Conservation (phyloP, 2,888 invertebrate genomes). For the Bombyx huttoni region DNA sequence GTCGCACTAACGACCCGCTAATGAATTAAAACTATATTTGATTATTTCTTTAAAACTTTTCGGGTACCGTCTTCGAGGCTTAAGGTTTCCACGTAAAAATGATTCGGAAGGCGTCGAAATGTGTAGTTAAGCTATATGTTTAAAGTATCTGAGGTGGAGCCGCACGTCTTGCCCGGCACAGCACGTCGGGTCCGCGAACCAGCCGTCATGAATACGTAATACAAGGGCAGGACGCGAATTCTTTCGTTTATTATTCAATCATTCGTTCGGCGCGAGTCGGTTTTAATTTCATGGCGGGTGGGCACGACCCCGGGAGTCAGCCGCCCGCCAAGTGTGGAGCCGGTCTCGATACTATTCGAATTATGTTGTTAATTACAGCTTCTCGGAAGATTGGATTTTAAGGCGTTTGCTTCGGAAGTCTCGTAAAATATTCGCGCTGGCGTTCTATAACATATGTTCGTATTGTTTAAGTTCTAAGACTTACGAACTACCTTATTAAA, state of each 20-base stretch:
- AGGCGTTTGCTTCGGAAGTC: background rate
- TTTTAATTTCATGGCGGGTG: slow-evolving; percentile 72
- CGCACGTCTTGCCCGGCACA: slow-evolving; percentile 12
- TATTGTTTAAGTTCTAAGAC: too few relatives aligned
- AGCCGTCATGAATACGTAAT: slow-evolving; percentile 71
- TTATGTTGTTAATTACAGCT: slow-evolving; percentile 37
- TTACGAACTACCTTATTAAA: too few relatives aligned
- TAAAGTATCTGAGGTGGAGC: slow-evolving; percentile 18
- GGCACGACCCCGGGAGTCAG: slow-evolving; percentile 57
- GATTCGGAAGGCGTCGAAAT: background rate
- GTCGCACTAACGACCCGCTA: too few relatives aligned
- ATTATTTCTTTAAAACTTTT: background rate
- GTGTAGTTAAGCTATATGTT: background rate
- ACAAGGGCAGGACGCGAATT: slow-evolving; percentile 69
- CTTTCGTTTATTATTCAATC: slow-evolving; percentile 74
- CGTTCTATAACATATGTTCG: background rate
- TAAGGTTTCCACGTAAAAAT: background rate
- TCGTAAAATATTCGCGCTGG: background rate
- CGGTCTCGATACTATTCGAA: slow-evolving; percentile 29
- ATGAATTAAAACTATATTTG: too few relatives aligned
- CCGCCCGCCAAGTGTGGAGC: slow-evolving; percentile 35
- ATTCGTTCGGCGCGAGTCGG: slow-evolving; percentile 71
- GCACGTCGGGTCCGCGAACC: slow-evolving; percentile 35
- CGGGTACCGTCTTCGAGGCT: background rate
- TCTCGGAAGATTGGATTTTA: slow-evolving; percentile 25